Percentiles rank a stretch among this genome's conserved stretches.
Evolutionary conservation across 2,113 vertebrate species (phyloP).

Genomic region (Saguinus midas): DNA sequence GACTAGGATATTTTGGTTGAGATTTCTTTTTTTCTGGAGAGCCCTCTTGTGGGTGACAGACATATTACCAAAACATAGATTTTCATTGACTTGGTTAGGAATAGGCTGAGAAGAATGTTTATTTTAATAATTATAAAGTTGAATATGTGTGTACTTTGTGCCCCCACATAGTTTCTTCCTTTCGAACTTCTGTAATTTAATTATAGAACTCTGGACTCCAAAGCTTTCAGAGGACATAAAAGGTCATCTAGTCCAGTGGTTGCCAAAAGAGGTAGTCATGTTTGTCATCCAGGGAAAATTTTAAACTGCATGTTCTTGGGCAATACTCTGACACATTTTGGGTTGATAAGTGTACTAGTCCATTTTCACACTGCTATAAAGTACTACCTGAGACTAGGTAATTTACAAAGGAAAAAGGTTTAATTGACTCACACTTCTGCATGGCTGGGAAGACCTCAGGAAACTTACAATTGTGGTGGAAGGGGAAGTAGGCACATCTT

Average conservation of each 20-base stretch:
- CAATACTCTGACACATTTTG: background rate
- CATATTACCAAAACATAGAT: slow-evolving; percentile 55
- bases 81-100: background rate
- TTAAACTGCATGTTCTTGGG: background rate
- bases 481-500: no score
- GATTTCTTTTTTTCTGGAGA: slow-evolving; percentile 27
- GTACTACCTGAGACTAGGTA: no score
- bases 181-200: slow-evolving; percentile 8
- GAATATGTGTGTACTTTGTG: background rate
- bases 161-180: background rate
- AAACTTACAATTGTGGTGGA: no score
- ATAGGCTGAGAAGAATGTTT: background rate
- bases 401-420: no score
- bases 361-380: no score
- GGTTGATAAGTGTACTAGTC: no score
- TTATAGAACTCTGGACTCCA: background rate
- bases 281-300: background rate
- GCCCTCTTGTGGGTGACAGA: slow-evolving; percentile 71
- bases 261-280: background rate
- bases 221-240: background rate
- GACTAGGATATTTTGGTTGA: background rate
- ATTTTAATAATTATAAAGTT: background rate
- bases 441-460: no score
- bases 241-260: background rate
- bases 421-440: no score